phyloP scores from a whole-genome alignment of 2,113 vertebrate species.

The Dromiciops gliroides region DNA sequence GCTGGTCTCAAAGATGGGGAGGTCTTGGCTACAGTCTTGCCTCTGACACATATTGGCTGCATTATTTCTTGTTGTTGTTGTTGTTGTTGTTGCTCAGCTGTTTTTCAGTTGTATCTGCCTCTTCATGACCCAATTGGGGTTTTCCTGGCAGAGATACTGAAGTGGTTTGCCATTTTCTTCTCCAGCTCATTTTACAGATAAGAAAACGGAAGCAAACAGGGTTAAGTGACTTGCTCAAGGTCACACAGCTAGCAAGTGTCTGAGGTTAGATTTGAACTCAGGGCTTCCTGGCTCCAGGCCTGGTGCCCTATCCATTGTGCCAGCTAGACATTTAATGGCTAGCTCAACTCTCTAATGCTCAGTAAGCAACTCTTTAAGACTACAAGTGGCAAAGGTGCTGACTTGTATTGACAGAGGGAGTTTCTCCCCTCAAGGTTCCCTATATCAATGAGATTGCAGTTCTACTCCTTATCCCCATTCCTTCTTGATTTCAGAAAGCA shows the following conservation, averaged over 20 bases:
- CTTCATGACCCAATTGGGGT: neutral
- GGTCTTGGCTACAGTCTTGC: neutral
- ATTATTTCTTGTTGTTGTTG: neutral
- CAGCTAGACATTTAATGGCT: neutral
- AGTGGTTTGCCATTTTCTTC: neutral
- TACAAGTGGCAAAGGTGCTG: neutral
- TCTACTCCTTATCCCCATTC: neutral
- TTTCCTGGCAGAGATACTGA: neutral
- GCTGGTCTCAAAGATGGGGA: neutral
- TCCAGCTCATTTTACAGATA: neutral
- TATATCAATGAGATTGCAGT: neutral
- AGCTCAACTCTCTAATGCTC: neutral
- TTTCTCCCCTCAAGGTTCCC: neutral
- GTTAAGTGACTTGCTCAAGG: too few relatives aligned
- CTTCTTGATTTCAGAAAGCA: neutral
- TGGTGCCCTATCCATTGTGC: neutral
- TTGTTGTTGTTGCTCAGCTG: neutral
- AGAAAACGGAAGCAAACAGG: neutral
- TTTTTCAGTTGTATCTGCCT: neutral
- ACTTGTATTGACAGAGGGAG: neutral
- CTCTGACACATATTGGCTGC: neutral
- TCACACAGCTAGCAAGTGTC: neutral
- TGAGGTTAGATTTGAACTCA: neutral
- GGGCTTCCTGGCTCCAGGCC: neutral
- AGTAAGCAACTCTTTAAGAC: too few relatives aligned